These are phyloP conservation scores for Tiaroga cobitis DNA, from an alignment of 2,797 vertebrate species.

Conservation along the genomic window DNA sequence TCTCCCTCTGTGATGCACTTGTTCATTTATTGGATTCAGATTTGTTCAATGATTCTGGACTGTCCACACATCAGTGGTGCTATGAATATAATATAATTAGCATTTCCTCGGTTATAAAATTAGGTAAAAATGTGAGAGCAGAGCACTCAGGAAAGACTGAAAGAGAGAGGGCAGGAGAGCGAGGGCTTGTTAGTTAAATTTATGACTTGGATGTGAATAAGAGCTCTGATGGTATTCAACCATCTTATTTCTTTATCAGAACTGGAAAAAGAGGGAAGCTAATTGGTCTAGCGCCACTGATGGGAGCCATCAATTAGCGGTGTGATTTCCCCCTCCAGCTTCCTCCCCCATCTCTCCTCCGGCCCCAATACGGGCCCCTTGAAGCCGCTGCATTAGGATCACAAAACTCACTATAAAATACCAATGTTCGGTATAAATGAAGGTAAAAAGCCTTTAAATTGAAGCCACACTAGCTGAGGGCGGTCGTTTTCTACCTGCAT, in stretches of 20 bases:
- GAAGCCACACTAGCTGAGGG: constrained; percentile 77
- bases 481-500: constrained; percentile 82
- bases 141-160: constrained; percentile 23
- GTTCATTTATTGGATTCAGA: constrained; percentile 68
- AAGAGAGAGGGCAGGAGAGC: constrained; percentile 56
- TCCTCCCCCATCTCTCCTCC: constrained; percentile 57
- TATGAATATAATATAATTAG: constrained; percentile 76
- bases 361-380: constrained; percentile 72
- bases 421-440: constrained; percentile 84
- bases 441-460: constrained; percentile 78
- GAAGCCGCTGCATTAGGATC: constrained; percentile 81
- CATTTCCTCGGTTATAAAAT: constrained; percentile 55
- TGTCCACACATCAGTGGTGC: constrained; percentile 71
- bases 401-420: constrained; percentile 86
- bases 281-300: constrained; percentile 79
- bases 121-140: constrained; percentile 25
- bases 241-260: constrained; percentile 80
- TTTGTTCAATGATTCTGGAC: constrained; percentile 66
- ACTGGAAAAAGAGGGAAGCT: constrained; percentile 74
- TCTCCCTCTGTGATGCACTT: constrained; percentile 41
- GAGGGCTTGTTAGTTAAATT: constrained; percentile 82
- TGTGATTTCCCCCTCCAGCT: constrained; percentile 69
- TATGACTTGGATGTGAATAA: constrained; percentile 75
- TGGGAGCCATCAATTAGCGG: constrained; percentile 82
- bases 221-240: constrained; percentile 72